Evolutionary conservation across 2,797 vertebrate species (phyloP).

Genomic region (Apogon hyalosoma): DNA sequence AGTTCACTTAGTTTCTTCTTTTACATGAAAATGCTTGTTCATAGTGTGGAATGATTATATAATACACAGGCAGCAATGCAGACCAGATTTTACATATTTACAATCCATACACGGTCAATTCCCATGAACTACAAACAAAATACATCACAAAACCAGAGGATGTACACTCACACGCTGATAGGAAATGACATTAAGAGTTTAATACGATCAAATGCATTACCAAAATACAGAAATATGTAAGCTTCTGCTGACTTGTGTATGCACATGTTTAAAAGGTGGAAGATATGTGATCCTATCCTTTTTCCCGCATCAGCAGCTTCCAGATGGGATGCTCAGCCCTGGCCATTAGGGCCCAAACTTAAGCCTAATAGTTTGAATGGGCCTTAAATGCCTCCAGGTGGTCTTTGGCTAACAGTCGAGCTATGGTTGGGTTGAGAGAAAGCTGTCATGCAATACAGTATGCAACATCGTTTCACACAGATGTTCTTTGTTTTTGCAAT

Average conservation of each 20-base stretch:
- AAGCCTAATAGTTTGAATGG: slow-evolving; percentile 68
- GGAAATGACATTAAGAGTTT: slow-evolving; percentile 12
- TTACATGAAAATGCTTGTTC: neutral
- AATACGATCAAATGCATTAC: slow-evolving; percentile 18
- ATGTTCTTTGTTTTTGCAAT: slow-evolving; percentile 66
- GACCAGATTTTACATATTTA: too few species aligned
- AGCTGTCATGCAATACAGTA: slow-evolving; percentile 64
- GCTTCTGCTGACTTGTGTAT: slow-evolving; percentile 1
- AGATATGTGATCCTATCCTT: slow-evolving; percentile 59
- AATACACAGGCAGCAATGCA: too few species aligned
- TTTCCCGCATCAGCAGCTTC: slow-evolving; percentile 66
- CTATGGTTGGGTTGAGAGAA: slow-evolving; percentile 48
- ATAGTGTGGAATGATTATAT: too few species aligned
- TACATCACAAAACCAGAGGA: slow-evolving; percentile 4
- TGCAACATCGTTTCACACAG: slow-evolving; percentile 60
- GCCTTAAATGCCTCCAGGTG: slow-evolving; percentile 79
- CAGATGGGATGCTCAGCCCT: slow-evolving; percentile 65
- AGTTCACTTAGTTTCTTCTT: slow-evolving; percentile 19
- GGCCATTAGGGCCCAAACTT: slow-evolving; percentile 67
- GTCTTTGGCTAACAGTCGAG: slow-evolving; percentile 51
- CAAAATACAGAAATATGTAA: slow-evolving; percentile 14
- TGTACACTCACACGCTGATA: neutral
- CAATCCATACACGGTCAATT: too few species aligned
- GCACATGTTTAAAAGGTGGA: slow-evolving; percentile 18
- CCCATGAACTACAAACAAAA: neutral